These are phyloP conservation scores for Petromus typicus DNA, from an alignment of 2,113 vertebrate genomes.

Conservation along the genomic window DNA sequence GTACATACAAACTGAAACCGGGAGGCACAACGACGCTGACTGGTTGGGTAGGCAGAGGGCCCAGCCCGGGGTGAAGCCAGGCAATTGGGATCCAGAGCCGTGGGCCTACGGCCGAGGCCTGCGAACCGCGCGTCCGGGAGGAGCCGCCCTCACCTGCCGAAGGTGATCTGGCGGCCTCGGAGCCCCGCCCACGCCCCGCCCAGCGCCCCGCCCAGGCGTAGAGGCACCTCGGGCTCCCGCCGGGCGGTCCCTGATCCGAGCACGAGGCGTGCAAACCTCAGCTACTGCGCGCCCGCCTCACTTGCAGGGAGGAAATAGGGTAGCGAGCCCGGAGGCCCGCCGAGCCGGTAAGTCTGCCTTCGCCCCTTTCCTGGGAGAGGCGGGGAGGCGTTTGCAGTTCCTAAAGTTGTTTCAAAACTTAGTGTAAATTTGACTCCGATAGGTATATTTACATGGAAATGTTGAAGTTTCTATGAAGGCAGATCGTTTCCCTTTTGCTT, in stretches of 20 bases:
- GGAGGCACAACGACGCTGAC: neutral
- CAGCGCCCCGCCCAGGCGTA: neutral
- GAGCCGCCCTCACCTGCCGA: too few relatives aligned
- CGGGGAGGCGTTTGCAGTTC: neutral
- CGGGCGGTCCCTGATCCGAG: accelerated
- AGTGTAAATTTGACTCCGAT: neutral
- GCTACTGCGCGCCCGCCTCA: too few relatives aligned
- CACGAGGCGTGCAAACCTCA: neutral
- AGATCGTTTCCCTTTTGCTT: neutral
- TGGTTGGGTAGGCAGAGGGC: too few relatives aligned
- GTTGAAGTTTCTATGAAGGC: neutral
- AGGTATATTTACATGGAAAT: neutral
- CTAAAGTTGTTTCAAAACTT: neutral
- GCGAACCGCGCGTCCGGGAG: neutral
- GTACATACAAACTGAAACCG: neutral
- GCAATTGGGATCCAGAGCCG: neutral
- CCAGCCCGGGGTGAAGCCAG: accelerated
- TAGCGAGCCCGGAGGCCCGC: too few relatives aligned
- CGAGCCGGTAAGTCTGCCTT: too few relatives aligned
- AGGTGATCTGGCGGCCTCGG: neutral
- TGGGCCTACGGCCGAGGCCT: too few relatives aligned
- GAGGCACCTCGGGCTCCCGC: too few relatives aligned
- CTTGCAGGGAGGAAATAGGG: too few relatives aligned
- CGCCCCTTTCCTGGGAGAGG: too few relatives aligned
- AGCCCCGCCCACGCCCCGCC: neutral